Evolutionary conservation across 2,888 invertebrate genomes (phyloP), one percentile per base, ranked within the genome.

Genomic region (Troglohyphantes excavatus): DNA sequence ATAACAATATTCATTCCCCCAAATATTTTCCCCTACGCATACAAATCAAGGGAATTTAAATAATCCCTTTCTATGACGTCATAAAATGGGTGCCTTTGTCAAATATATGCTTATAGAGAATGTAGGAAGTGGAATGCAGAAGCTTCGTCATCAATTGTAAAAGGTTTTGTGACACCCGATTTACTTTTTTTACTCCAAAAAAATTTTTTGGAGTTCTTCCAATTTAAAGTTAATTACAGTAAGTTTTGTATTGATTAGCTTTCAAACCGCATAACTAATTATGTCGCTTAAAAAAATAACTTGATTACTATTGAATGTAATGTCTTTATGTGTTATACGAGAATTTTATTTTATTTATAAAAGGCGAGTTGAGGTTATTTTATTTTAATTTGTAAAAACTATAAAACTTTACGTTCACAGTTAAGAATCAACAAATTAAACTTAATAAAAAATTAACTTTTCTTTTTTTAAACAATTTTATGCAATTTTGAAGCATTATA

Each of bases 31-130:
- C 19, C 2, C 0, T 19, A 1, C n/a, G 61, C 59, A 61, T 75
- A 61, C 75, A 75, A 27, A 75, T 75, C 59, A 29, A 33, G 59
- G n/a, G 19, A 75, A 75, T 75, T 75, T 75, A 33, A 75, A 75
- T 75, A 75, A 75, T 75, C 29, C 61, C 59, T 2, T 11, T n/a
- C 29, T 17, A 21, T 43, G 72, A 39, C 63, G 23, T 21, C 23
- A 70, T 33, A 39, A 19, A 39, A 39, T n/a, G 33, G 21, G 17
- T 70, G 9, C 61, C 21, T 17, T 61, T 19, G 61, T 19, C 17
- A 23, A 13, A 63, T 11, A 63, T 9, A 53, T 17, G 13, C 9
- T 13, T n/a, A 53, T 53, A 5, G 53, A 46, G 46, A 53, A 5
- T n/a, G n/a, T 5, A 53, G 53, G 17, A 53, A 53, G 13, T n/a